These are phyloP conservation scores for Cheilosia vernalis DNA, from an alignment of 2,888 invertebrate species.

Conservation along the genomic window DNA sequence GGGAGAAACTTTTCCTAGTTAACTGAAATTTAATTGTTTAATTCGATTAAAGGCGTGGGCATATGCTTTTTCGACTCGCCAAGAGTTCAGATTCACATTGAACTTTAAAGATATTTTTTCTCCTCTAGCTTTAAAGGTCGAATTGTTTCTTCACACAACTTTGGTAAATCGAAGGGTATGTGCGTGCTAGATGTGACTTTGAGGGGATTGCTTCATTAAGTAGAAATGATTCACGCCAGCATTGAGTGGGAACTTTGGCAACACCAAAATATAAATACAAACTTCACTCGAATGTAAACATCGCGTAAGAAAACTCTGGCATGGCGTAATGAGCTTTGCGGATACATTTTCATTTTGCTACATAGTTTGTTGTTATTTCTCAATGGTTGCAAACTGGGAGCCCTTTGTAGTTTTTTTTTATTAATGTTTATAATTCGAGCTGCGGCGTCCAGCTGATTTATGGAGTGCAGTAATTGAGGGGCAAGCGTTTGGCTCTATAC, in stretches of 20 bases:
- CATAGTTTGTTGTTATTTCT: neutral
- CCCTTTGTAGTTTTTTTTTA: constrained; percentile 6
- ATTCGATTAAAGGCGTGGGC: constrained; percentile 34
- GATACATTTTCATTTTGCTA: neutral
- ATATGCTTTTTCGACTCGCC: neutral
- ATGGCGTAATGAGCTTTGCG: constrained; percentile 3
- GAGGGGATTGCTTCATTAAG: constrained; percentile 2
- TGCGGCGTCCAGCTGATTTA: constrained; percentile 10
- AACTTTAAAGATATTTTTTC: neutral
- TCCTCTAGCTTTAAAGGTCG: constrained; percentile 18
- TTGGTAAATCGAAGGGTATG: neutral
- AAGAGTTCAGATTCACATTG: constrained; percentile 5
- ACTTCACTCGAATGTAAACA: constrained; percentile 7
- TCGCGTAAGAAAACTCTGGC: neutral
- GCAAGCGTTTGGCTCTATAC: no score
- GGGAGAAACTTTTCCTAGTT: neutral
- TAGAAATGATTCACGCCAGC: neutral
- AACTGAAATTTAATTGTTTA: constrained; percentile 39
- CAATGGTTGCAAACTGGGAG: neutral
- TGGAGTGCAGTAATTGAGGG: neutral
- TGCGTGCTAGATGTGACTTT: neutral
- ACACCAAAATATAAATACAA: neutral
- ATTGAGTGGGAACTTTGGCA: neutral
- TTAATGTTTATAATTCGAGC: constrained; percentile 3
- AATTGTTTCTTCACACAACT: neutral